Evolutionary conservation across 2,888 invertebrate genomes (phyloP).

Genomic region (Torymus auratus): DNA sequence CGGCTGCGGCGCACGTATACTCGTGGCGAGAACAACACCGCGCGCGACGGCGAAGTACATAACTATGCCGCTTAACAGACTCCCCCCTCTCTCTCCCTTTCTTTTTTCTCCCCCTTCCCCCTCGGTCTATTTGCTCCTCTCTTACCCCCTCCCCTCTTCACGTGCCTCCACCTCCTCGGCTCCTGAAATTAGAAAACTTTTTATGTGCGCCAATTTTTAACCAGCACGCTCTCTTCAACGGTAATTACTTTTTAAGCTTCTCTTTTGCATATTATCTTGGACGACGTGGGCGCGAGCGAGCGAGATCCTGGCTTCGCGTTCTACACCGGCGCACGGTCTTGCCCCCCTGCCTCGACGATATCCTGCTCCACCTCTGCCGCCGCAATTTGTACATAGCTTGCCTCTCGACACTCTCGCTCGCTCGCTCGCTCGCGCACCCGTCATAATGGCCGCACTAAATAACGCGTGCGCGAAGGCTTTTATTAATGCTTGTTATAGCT

Average conservation of each 20-base stretch:
- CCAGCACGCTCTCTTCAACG: conserved; percentile 70
- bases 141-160: conserved; percentile 15
- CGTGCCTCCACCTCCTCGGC: conserved; percentile 54
- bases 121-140: conserved; percentile 16
- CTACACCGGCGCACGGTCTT: too few relatives aligned
- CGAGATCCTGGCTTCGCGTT: background rate
- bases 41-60: conserved; percentile 49
- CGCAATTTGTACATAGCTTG: conserved; percentile 58
- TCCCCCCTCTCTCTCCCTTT: conserved; percentile 1
- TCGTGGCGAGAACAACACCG: conserved; percentile 9
- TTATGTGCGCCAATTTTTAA: conserved; percentile 76
- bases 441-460: conserved; percentile 61
- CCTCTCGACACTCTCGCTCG: conserved; percentile 32
- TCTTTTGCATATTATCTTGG: conserved; percentile 73
- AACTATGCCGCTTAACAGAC: conserved; percentile 62
- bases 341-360: too few relatives aligned
- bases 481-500: conserved; percentile 61
- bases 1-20: conserved; percentile 17
- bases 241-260: conserved; percentile 77
- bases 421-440: conserved; percentile 39
- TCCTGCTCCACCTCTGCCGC: background rate
- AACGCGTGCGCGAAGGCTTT: conserved; percentile 54
- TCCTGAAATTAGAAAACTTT: conserved; percentile 76
- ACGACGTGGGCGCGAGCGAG: conserved; percentile 29
- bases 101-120: conserved; percentile 19